Evolutionary conservation across 2,888 invertebrate species (phyloP).

Genomic region (Anoplius nigerrimus): DNA sequence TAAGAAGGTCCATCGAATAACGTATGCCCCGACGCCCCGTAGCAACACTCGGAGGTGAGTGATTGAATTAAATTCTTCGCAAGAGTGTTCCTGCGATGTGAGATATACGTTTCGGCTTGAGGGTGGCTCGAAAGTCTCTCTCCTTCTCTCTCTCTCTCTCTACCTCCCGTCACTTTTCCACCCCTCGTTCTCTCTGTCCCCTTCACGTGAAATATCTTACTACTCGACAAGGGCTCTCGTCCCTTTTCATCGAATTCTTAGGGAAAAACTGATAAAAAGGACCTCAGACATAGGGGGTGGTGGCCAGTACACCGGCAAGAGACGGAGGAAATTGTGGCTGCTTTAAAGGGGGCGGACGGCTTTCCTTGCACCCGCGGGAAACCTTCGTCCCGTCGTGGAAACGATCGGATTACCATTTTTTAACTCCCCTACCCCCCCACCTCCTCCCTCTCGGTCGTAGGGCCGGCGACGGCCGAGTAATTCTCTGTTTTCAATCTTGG

Average conservation of each 20-base stretch:
- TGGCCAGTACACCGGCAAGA: slow-evolving; percentile 14
- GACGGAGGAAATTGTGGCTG: slow-evolving; percentile 31
- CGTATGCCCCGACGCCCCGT: slow-evolving; percentile 21
- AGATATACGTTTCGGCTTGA: slow-evolving; percentile 28
- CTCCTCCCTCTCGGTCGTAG: slow-evolving; percentile 27
- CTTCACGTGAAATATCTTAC: slow-evolving; percentile 47
- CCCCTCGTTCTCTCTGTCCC: too few relatives aligned
- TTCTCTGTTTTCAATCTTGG: slow-evolving; percentile 62
- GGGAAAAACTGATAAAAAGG: slow-evolving; percentile 47
- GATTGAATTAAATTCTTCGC: slow-evolving; percentile 45
- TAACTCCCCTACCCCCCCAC: slow-evolving; percentile 30
- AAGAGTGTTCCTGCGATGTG: slow-evolving; percentile 32
- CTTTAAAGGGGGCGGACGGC: slow-evolving; percentile 34
- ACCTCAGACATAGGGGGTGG: slow-evolving; percentile 18
- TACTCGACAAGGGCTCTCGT: slow-evolving; percentile 24
- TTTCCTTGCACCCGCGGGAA: slow-evolving; percentile 39
- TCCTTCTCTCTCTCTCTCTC: too few relatives aligned
- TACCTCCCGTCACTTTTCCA: too few relatives aligned
- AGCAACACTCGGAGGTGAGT: slow-evolving; percentile 36
- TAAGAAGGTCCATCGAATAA: slow-evolving; percentile 8
- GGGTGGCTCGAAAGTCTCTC: background rate
- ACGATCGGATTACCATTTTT: slow-evolving; percentile 65
- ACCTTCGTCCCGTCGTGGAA: slow-evolving; percentile 46
- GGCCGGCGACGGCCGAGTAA: slow-evolving; percentile 42
- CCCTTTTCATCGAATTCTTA: slow-evolving; percentile 53